phyloP scores from a whole-genome alignment of 2,113 vertebrate genomes.

The Petaurus breviceps region DNA sequence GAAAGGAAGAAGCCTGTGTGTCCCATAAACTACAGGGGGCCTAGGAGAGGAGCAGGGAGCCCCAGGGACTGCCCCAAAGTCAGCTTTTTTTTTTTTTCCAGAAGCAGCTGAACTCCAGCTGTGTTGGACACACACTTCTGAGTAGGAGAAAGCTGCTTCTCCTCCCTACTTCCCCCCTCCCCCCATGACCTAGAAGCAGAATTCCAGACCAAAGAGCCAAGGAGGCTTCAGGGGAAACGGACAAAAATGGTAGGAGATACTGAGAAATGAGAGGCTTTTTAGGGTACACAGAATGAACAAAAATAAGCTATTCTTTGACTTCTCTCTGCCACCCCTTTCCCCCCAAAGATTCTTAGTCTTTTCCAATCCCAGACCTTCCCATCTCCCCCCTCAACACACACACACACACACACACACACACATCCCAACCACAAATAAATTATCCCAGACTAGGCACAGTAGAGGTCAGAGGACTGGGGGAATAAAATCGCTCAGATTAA shows the following conservation, averaged over 20 bases:
- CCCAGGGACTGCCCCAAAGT: background rate
- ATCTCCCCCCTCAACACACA: background rate
- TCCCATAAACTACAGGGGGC: background rate
- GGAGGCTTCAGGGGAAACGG: conserved; percentile 27
- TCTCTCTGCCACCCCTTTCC: background rate
- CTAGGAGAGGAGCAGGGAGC: no score
- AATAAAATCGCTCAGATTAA: background rate
- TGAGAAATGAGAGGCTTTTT: background rate
- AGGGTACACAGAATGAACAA: background rate
- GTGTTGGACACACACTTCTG: conserved; percentile 38
- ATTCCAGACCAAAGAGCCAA: background rate
- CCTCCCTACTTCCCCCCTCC: background rate
- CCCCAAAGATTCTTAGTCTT: conserved; percentile 75
- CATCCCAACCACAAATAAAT: background rate
- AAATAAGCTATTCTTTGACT: background rate
- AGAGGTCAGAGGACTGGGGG: background rate
- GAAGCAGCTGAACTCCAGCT: conserved; percentile 47
- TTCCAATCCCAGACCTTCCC: rapidly evolving
- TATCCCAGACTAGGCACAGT: background rate
- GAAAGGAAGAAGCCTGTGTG: background rate
- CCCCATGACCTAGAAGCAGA: background rate
- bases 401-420: background rate
- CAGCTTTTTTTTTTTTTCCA: background rate
- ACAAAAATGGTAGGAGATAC: background rate
- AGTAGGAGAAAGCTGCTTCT: background rate